phyloP scores from a whole-genome alignment of 1,140 invertebrate genomes.

The Stegodyphus mimosarum region DNA sequence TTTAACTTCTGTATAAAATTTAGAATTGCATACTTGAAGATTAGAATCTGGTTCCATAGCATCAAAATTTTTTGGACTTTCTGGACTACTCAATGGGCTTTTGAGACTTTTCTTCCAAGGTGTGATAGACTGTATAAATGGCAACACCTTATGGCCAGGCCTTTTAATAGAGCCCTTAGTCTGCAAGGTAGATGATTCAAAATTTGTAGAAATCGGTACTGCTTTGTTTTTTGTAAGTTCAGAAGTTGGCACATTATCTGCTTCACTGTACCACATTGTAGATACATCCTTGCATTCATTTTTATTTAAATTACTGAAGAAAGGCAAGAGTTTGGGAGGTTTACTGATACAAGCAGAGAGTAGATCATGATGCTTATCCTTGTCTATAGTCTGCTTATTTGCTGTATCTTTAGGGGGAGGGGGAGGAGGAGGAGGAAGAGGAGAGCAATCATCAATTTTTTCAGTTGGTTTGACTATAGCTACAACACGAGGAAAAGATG shows the following conservation, averaged over 20 bases:
- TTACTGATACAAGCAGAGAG: slow-evolving; percentile 7
- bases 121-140: slow-evolving; percentile 25
- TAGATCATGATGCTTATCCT: neutral
- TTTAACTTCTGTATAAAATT: slow-evolving; percentile 35
- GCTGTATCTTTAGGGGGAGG: neutral
- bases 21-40: slow-evolving; percentile 3
- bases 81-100: slow-evolving; percentile 36
- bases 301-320: slow-evolving; percentile 18
- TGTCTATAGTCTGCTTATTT: slow-evolving; percentile 1
- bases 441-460: neutral
- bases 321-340: slow-evolving; percentile 15
- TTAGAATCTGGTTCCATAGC: neutral
- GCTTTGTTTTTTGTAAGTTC: neutral
- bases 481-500: slow-evolving; percentile 22
- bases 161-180: neutral
- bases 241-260: neutral
- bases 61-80: slow-evolving; percentile 18
- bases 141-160: neutral
- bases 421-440: neutral
- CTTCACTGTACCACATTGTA: slow-evolving; percentile 31
- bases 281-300: slow-evolving; percentile 20
- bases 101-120: slow-evolving; percentile 49
- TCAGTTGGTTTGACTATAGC: slow-evolving; percentile 44
- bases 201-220: neutral
- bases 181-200: neutral